These are phyloP conservation scores for Cryptus viduatorius DNA, from an alignment of 2,888 invertebrate species.

Conservation along the genomic window DNA sequence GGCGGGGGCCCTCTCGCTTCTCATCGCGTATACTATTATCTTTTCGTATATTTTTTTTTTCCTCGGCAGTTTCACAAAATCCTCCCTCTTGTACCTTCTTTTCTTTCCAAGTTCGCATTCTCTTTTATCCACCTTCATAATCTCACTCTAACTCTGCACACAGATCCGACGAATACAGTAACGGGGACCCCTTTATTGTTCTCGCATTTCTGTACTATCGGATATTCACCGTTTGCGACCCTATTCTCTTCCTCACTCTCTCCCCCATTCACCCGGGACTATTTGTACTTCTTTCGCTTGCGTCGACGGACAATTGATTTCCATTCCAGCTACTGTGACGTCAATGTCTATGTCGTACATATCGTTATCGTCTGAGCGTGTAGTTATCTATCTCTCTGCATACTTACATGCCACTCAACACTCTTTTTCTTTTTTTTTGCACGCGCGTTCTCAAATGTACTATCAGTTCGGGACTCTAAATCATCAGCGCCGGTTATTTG, in stretches of 20 bases:
- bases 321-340: constrained; percentile 36
- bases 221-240: constrained; percentile 47
- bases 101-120: constrained; percentile 22
- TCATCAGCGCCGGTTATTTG: no score
- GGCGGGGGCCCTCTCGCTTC: constrained; percentile 20
- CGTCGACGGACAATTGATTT: constrained; percentile 49
- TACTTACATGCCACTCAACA: not conserved
- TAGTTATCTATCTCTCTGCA: not conserved
- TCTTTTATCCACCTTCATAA: constrained; percentile 36
- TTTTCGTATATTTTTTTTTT: constrained; percentile 12
- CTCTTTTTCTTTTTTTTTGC: not conserved
- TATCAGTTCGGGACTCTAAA: no score
- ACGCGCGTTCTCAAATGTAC: not conserved
- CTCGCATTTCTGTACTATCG: constrained; percentile 12
- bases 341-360: not conserved
- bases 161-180: constrained; percentile 21
- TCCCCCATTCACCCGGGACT: constrained; percentile 42
- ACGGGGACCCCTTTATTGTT: constrained; percentile 34
- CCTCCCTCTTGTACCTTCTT: constrained; percentile 45
- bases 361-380: constrained; percentile 16
- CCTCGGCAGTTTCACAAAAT: constrained; percentile 14
- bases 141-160: constrained; percentile 25
- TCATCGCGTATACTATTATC: constrained; percentile 30
- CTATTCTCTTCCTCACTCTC: constrained; percentile 18
- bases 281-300: constrained; percentile 43